Evolutionary conservation across 2,113 vertebrate genomes (phyloP), one percentile per base, ranked within the genome.

Genomic region (Bettongia penicillata): DNA sequence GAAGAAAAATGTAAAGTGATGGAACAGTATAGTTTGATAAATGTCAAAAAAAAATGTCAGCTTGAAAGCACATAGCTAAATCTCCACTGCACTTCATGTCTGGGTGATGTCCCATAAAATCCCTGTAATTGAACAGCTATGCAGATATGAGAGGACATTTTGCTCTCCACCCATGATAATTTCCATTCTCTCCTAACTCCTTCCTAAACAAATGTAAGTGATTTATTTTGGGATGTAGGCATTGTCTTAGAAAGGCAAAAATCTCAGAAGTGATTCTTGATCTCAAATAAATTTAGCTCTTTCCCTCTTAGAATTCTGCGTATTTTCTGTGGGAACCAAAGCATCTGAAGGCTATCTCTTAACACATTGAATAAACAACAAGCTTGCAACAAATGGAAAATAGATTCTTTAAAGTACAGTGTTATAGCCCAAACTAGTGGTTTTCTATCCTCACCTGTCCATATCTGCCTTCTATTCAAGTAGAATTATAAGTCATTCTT

Each of bases 251-350:
- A 92, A 96, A 91, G 14, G 7, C 84, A 95, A 52, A 2, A 91
- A 91, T 93, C 53, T 31, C 16, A 91, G 55, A 94, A 48, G 57
- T 31, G 47, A 10, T 93, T 25, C 77, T 94, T 97, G 91, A 95
- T 8, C 90, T 95, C 48, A 51, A 84, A 93, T 37, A 91, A 26
- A 24, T 16, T 37, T 24, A 50, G 19, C 25, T 90, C 47, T 91
- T 93, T 95, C 61, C 28, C 26, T 10, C 31, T 8, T 50, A 96
- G 77, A 94, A 91, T 90, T 48, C 77, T 92, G 47, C 16, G 0
- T 90, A 92, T 93, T 91, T 24, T 57, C 50, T 91, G 0, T 97
- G 26, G 95, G 92, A 96, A 96, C 8, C 22, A 51, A 1, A 91
- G n/a, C 52, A 94, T 49, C 31, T 93, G 68, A 97, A 95, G 37